Percentiles rank a stretch among this genome's conserved stretches.
Evolutionary conservation across 2,113 vertebrate genomes (phyloP).

Genomic region (Prochilodus magdalenae): DNA sequence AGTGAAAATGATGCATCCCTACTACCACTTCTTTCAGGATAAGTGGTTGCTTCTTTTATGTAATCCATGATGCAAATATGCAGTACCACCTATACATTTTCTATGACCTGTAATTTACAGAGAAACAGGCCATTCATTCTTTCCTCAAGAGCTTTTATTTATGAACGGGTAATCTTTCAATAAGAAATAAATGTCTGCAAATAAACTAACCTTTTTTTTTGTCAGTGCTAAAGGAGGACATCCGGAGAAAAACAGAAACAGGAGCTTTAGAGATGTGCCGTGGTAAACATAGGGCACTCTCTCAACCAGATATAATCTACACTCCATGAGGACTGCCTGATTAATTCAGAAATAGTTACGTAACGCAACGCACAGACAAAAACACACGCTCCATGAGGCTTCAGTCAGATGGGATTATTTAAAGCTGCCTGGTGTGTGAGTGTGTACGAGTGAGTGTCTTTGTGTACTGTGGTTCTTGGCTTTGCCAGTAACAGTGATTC

Average conservation of each 20-base stretch:
- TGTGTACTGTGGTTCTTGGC: too few species aligned
- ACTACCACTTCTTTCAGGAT: too few species aligned
- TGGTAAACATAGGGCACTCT: slow-evolving; percentile 12
- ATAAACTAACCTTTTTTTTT: neutral
- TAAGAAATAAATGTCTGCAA: neutral
- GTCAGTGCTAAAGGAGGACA: neutral
- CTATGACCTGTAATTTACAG: too few species aligned
- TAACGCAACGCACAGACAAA: slow-evolving; percentile 12
- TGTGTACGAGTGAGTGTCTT: slow-evolving; percentile 2
- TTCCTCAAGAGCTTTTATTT: too few species aligned
- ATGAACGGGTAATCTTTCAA: neutral
- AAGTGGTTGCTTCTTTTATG: too few species aligned
- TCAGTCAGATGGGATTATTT: slow-evolving; percentile 17
- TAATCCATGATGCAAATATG: too few species aligned
- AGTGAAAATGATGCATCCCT: too few species aligned
- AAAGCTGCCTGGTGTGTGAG: slow-evolving; percentile 20
- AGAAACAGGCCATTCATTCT: too few species aligned
- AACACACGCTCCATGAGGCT: slow-evolving; percentile 22
- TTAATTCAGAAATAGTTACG: slow-evolving; percentile 34
- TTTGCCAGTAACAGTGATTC: neutral
- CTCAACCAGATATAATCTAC: neutral
- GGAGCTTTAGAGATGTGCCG: neutral
- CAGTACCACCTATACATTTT: too few species aligned
- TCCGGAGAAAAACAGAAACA: neutral
- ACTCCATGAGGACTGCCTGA: slow-evolving; percentile 10